phyloP scores from a whole-genome alignment of 1,140 invertebrate species.

The Eubasilissa regina region DNA sequence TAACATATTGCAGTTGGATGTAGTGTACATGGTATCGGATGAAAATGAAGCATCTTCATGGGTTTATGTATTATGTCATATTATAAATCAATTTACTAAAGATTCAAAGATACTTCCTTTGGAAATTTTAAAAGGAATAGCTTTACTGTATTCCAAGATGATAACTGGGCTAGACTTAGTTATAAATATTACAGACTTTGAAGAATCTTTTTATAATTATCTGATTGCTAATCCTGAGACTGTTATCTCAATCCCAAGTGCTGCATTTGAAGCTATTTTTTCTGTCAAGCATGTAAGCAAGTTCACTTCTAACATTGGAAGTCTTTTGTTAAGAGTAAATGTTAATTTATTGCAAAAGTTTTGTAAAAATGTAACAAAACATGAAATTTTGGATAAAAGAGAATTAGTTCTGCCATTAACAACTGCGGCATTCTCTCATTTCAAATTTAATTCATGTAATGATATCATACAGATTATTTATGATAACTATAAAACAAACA shows the following conservation, averaged over 20 bases:
- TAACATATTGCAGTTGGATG: conserved; percentile 64
- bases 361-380: conserved; percentile 65
- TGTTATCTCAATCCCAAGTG: conserved; percentile 67
- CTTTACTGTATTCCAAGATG: conserved; percentile 65
- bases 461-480: conserved; percentile 70
- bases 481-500: conserved; percentile 73
- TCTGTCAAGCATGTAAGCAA: conserved; percentile 69
- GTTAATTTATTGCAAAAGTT: conserved; percentile 68
- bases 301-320: conserved; percentile 69
- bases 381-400: conserved; percentile 69
- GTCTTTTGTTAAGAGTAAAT: conserved; percentile 70
- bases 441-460: conserved; percentile 64
- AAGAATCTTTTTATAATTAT: conserved; percentile 72
- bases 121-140: conserved; percentile 63
- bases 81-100: conserved; percentile 66
- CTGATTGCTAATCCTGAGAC: conserved; percentile 75
- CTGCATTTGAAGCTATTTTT: conserved; percentile 71
- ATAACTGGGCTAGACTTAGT: conserved; percentile 65
- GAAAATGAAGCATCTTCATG: conserved; percentile 68
- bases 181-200: conserved; percentile 71
- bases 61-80: conserved; percentile 65
- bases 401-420: conserved; percentile 75
- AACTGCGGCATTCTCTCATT: conserved; percentile 67
- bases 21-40: conserved; percentile 64
- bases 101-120: conserved; percentile 60